Evolutionary conservation across 2,113 vertebrate genomes (phyloP).

Genomic region (Anthoscopus minutus): DNA sequence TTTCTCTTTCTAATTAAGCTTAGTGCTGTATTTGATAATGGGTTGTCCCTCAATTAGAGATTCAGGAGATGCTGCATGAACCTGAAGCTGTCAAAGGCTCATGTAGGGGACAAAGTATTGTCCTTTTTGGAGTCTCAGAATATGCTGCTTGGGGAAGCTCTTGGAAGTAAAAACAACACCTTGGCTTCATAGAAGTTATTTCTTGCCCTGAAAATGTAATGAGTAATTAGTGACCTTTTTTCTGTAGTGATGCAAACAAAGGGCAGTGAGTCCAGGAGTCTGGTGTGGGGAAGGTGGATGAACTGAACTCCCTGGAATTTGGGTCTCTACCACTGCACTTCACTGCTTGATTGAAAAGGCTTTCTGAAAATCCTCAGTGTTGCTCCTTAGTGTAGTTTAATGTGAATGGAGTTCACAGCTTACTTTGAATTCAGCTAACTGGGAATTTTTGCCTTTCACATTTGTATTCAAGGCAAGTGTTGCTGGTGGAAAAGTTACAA

Average conservation of each 20-base stretch:
- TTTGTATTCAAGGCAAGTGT: background rate
- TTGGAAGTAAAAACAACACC: background rate
- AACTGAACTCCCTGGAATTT: background rate
- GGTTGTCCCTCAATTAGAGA: background rate
- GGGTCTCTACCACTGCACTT: background rate
- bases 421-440: background rate
- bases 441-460: background rate
- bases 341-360: background rate
- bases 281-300: background rate
- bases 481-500: background rate
- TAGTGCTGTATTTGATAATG: background rate
- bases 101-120: background rate
- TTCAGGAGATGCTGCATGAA: background rate
- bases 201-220: background rate
- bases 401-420: background rate
- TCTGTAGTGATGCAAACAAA: background rate
- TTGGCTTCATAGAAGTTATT: background rate
- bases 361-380: background rate
- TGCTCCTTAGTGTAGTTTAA: background rate
- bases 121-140: background rate
- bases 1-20: slow-evolving; percentile 29
- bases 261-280: background rate
- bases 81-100: background rate
- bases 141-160: background rate
- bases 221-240: background rate